A percentile compares a stretch with the other conserved stretches of the same genome.
phyloP scores from a whole-genome alignment of 2,113 vertebrate species.

The Formicarius rufipectus region DNA sequence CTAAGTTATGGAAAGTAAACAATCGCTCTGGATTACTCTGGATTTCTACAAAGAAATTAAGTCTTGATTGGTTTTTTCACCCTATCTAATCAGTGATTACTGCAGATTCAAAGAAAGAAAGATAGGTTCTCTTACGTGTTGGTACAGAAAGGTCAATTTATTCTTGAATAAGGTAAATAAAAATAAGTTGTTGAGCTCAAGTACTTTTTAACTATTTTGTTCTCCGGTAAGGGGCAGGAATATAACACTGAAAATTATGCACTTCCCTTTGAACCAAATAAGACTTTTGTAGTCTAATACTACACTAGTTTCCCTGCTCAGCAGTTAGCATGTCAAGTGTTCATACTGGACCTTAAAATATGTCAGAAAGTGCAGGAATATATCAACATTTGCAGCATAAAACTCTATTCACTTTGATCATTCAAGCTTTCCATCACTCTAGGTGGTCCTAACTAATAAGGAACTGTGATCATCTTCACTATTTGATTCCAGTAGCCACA shows the following conservation, averaged over 20 bases:
- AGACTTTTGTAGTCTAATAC: background rate
- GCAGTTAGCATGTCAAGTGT: background rate
- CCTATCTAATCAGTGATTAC: background rate
- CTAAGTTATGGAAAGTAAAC: background rate
- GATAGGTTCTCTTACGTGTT: background rate
- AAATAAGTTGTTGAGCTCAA: background rate
- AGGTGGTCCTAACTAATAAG: conserved; percentile 73
- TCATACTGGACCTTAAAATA: conserved; percentile 19
- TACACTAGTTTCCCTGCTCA: background rate
- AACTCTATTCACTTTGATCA: conserved; percentile 68
- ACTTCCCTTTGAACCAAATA: conserved; percentile 1
- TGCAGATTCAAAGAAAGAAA: background rate
- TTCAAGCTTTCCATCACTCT: conserved; percentile 61
- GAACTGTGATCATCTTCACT: conserved; percentile 49
- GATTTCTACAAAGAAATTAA: background rate
- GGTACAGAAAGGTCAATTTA: background rate
- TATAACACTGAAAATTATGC: background rate
- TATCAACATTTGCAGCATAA: conserved; percentile 57
- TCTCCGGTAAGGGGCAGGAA: background rate
- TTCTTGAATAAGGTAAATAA: background rate
- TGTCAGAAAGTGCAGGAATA: conserved; percentile 52
- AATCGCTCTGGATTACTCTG: background rate
- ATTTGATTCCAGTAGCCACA: conserved; percentile 45
- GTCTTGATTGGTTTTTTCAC: background rate
- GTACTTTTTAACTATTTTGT: background rate